A percentile compares a stretch with the other conserved stretches of the same genome.
These are phyloP conservation scores for Conus betulinus DNA, from an alignment of 1,140 invertebrate species.

Conservation along the genomic window DNA sequence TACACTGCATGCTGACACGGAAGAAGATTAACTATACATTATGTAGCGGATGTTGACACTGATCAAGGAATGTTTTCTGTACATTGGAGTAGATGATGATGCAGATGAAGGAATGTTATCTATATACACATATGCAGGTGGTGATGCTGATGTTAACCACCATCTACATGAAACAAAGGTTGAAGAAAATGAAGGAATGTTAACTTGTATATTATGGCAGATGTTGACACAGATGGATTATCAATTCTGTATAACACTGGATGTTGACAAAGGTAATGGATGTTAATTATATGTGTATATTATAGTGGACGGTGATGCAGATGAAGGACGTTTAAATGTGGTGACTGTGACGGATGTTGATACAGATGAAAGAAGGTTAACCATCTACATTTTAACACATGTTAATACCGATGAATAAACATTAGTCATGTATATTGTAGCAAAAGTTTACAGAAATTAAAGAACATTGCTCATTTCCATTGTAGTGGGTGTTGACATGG, in stretches of 20 bases:
- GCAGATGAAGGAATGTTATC: no score
- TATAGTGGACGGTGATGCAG: not conserved
- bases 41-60: no score
- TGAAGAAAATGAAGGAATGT: no score
- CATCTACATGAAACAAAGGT: no score
- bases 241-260: not conserved
- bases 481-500: not conserved
- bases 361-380: not conserved
- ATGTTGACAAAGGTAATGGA: not conserved
- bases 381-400: not conserved
- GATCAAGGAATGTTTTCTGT: no score
- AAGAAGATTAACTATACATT: no score
- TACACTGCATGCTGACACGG: no score
- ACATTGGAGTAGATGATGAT: no score
- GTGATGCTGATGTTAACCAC: no score
- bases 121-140: no score
- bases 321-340: not conserved
- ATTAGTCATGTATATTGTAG: not conserved
- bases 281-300: not conserved
- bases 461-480: not conserved
- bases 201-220: not conserved
- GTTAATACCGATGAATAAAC: not conserved
- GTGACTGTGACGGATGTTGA: not conserved
- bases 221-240: not conserved
- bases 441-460: not conserved